Evolutionary conservation across 92 coral and sea anemone genomes (phyloP), one percentile per base, ranked within the genome.

Genomic region (Zoanthus sansibaricus): DNA sequence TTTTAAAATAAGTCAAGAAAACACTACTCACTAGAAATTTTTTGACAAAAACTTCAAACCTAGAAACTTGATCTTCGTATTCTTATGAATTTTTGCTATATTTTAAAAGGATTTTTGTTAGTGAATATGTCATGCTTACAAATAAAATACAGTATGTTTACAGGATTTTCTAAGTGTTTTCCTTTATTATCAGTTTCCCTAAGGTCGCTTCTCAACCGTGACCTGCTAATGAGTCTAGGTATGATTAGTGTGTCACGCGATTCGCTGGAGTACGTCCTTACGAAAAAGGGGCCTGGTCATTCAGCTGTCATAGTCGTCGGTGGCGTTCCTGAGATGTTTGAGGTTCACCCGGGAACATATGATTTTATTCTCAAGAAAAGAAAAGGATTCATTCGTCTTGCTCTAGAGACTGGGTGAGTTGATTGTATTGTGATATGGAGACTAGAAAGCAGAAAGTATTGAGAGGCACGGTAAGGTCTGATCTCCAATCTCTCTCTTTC

Each of bases 361-460:
- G 87, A 87, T 42, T 86, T 96, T 52, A 92, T 91, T 30, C 82
- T 96, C 64, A 90, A 91, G 82, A 87, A 88, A 17, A 91, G 98
- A 21, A 96, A 96, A 51, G 98, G 98, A 78, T 96, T 96, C 80
- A 79, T 91, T 25, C 93, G 90, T 82, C 91, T 96, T 66, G 98
- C 98, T 17, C 87, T 96, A 45, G 93, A 94, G 71, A 94, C 96
- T 30, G 98, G 98, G 98, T 96, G 70, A 68, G 93, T 75, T 75
- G 42, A 37, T 37, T 37, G 42, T 37, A 37, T 37, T 37, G 42
- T 37, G 42, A 37, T 37, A 4, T 37, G 42, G 42, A 2, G 42
- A 37, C 42, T 37, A 37, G 42, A 37, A 37, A 37, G 3, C 4
- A 37, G 42, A 4, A 37, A 37, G 42, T 37, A 4, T 37, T 37